Base-by-base conservation (phyloP, 1,140 invertebrate genomes). In the Drosophila jambulina region DNA sequence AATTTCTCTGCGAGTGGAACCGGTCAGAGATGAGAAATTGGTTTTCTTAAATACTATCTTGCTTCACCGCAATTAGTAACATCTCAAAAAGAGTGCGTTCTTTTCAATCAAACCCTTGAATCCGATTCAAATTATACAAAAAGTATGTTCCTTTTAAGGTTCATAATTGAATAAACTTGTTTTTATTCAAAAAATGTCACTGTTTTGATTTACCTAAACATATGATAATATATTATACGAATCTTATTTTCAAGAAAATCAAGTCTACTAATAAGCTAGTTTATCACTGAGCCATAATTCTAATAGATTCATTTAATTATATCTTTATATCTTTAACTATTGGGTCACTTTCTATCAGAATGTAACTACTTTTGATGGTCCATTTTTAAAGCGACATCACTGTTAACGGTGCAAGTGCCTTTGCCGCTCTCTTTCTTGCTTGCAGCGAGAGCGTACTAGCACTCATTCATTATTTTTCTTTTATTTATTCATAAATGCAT, bases 401-500 rank as follows among this genome's bases (percentile, higher is more conserved):
- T 80, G 61, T 23, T 61, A 80, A 69, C 69, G 59, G 43, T 70
- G 65, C 48, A 69, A 72, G 48, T 80, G 62, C 57, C 60, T 27
- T 19, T 15, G 38, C 46, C 63, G 57, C 75, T 63, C 67, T 62
- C 64, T 27, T 51, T 58, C 38, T 29, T 51, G n/a, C 63, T 54
- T 43, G 43, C n/a, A 54, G 23, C 48, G 32, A 67, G 65, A 53
- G 61, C 62, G 46, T 43, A 64, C 51, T 48, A 53, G 38, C 42
- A 62, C n/a, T 69, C 84, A 83, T 70, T 90, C 74, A 86, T 61
- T 75, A 57, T 61, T 53, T 78, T 76, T 70, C 48, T 38, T 80
- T 71, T 78, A 64, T 71, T 79, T 85, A 90, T 90, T 90, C 85
- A 90, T 90, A 91, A 90, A 90, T 90, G 75, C 82, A 90, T 67